Evolutionary conservation across 1,140 invertebrate genomes (phyloP).

Genomic region (Hyles vespertilio): DNA sequence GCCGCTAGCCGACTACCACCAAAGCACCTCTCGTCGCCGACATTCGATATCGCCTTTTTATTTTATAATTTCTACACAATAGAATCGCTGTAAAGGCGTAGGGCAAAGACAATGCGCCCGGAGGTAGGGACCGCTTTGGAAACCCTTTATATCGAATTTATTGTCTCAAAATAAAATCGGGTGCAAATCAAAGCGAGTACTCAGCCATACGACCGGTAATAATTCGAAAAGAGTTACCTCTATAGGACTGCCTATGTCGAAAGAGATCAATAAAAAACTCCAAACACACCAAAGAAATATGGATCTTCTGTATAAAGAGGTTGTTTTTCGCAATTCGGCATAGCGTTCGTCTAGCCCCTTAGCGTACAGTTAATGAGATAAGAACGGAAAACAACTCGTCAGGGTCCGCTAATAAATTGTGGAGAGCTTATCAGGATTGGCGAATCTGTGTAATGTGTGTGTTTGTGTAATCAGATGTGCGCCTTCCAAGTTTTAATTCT

Average conservation of each 20-base stretch:
- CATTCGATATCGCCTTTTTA: constrained; percentile 71
- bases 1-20: constrained; percentile 4
- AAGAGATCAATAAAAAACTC: constrained; percentile 9
- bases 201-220: constrained; percentile 42
- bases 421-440: constrained; percentile 50
- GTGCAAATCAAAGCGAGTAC: constrained; percentile 72
- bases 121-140: constrained; percentile 66
- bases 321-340: too few species aligned
- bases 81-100: constrained; percentile 61
- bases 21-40: constrained; percentile 36
- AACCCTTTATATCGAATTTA: constrained; percentile 70
- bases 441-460: constrained; percentile 50
- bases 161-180: constrained; percentile 74
- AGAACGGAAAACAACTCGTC: constrained; percentile 39
- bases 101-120: constrained; percentile 72
- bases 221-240: constrained; percentile 6
- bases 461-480: constrained; percentile 58
- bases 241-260: constrained; percentile 29
- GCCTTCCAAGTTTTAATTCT: constrained; percentile 62
- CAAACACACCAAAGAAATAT: constrained; percentile 1
- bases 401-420: constrained; percentile 46
- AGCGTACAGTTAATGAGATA: constrained; percentile 23
- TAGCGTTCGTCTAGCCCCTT: too few species aligned
- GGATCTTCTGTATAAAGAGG: too few species aligned
- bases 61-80: constrained; percentile 72